Conservation (phyloP, 2,113 vertebrate genomes). For the Columbina picui region DNA sequence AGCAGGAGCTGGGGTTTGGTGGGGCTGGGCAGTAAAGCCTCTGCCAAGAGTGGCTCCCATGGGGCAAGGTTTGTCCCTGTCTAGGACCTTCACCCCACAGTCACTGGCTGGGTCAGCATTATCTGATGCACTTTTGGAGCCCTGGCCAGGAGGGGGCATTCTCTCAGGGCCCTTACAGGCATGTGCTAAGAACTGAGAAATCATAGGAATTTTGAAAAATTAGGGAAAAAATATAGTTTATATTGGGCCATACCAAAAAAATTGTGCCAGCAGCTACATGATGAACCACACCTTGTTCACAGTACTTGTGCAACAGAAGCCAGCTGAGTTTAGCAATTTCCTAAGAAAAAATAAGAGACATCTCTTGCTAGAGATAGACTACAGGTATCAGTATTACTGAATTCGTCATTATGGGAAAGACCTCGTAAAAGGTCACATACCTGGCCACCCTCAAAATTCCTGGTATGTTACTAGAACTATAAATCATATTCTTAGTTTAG, state of each 20-base stretch:
- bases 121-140: not conserved
- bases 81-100: not conserved
- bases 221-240: not conserved
- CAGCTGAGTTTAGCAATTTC: not conserved
- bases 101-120: not conserved
- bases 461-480: not conserved
- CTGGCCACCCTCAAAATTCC: no score
- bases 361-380: not conserved
- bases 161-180: not conserved
- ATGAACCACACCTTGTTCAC: not conserved
- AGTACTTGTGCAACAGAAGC: not conserved
- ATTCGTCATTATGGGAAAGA: not conserved
- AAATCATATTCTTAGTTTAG: not conserved
- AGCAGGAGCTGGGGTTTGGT: not conserved
- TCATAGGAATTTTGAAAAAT: not conserved
- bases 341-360: not conserved
- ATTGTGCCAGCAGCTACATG: not conserved
- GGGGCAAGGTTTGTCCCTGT: accelerated
- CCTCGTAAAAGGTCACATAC: not conserved
- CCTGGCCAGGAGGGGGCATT: accelerated
- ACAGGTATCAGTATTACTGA: not conserved
- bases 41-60: accelerated
- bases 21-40: not conserved
- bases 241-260: not conserved
- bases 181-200: not conserved